Evolutionary conservation across 2,797 vertebrate species (phyloP).

Genomic region (Leontopithecus rosalia): DNA sequence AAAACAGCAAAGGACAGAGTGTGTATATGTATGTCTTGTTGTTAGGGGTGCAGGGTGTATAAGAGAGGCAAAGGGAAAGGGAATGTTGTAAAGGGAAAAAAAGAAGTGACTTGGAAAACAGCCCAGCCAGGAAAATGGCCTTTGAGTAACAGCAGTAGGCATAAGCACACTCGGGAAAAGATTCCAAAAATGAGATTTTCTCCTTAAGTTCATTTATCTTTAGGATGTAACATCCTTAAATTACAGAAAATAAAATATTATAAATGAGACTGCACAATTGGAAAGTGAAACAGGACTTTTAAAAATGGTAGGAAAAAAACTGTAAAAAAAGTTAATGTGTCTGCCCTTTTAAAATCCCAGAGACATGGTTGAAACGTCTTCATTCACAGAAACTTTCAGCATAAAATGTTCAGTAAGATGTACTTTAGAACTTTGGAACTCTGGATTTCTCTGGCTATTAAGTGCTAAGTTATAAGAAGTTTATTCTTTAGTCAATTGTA

Average conservation of each 20-base stretch:
- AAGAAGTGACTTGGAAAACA: background rate
- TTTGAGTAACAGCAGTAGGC: background rate
- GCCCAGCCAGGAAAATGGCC: background rate
- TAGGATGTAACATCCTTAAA: background rate
- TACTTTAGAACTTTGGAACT: background rate
- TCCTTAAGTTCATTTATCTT: background rate
- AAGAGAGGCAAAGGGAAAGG: background rate
- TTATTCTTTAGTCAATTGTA: background rate
- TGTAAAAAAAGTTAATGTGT: background rate
- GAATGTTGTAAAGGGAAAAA: background rate
- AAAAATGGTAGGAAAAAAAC: background rate
- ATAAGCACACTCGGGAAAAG: background rate
- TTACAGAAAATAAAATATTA: constrained; percentile 33
- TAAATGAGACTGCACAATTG: background rate
- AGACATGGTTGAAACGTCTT: background rate
- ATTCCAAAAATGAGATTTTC: background rate
- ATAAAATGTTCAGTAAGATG: background rate
- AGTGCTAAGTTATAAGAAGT: background rate
- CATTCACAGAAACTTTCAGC: background rate
- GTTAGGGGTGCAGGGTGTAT: fast-evolving
- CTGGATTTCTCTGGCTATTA: background rate
- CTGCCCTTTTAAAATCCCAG: constrained; percentile 21
- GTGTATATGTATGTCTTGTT: background rate
- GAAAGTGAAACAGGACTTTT: background rate
- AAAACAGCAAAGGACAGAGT: background rate